These are phyloP conservation scores for Aphis gossypii DNA, from an alignment of 1,140 invertebrate species.

Conservation along the genomic window DNA sequence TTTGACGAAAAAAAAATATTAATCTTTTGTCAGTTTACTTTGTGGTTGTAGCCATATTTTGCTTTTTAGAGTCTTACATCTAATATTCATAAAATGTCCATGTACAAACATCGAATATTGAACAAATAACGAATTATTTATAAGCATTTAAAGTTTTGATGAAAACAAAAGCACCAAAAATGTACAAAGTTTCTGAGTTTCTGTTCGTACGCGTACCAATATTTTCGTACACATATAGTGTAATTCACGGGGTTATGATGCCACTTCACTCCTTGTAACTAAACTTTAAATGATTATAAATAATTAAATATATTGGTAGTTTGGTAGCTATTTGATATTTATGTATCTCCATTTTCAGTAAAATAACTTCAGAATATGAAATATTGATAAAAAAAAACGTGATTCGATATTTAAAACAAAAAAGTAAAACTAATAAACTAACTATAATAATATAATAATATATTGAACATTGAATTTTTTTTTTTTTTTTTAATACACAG, in stretches of 20 bases:
- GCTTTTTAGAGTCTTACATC: not conserved
- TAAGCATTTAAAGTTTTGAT: conserved; percentile 9
- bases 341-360: not conserved
- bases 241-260: not conserved
- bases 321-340: too few relatives aligned
- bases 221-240: not conserved
- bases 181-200: not conserved
- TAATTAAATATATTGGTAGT: not conserved
- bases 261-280: not conserved
- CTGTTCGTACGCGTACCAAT: not conserved
- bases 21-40: not conserved
- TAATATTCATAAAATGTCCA: not conserved
- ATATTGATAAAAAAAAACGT: not conserved
- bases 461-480: not conserved
- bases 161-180: not conserved
- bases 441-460: not conserved
- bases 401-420: not conserved
- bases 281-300: not conserved
- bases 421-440: not conserved
- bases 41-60: not conserved
- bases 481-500: not conserved
- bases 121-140: conserved; percentile 2
- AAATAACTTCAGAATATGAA: not conserved
- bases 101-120: not conserved
- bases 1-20: not conserved